Conservation (phyloP, 64 coral and sea anemone species). For the Acropora tenuis region DNA sequence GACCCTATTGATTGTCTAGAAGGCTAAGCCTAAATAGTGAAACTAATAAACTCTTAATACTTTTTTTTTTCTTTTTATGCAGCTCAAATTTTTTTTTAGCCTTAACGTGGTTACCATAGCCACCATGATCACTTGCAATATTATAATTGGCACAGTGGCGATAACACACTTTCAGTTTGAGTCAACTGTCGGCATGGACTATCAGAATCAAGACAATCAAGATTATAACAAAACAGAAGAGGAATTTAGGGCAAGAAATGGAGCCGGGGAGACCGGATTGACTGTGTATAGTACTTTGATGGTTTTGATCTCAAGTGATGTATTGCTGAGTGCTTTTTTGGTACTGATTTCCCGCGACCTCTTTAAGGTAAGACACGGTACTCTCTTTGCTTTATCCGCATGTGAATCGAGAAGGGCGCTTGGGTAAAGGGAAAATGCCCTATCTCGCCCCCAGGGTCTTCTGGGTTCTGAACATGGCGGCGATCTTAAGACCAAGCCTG, state of each 20-base stretch:
- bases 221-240: conserved; percentile 36
- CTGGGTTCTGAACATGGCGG: too few relatives aligned
- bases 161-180: conserved; percentile 46
- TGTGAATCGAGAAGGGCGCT: too few relatives aligned
- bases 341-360: conserved; percentile 12
- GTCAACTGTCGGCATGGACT: conserved; percentile 40
- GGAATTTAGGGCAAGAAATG: conserved; percentile 44
- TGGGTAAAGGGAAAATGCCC: too few relatives aligned
- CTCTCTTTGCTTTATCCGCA: neutral
- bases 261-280: neutral
- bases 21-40: too few relatives aligned
- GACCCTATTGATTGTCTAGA: too few relatives aligned
- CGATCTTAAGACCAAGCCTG: too few relatives aligned
- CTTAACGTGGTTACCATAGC: conserved; percentile 33
- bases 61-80: neutral
- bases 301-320: conserved; percentile 17
- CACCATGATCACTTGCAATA: conserved; percentile 19
- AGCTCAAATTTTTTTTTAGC: conserved; percentile 51
- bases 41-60: too few relatives aligned
- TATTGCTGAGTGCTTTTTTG: neutral
- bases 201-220: conserved; percentile 26
- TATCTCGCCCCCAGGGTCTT: too few relatives aligned
- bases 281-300: conserved; percentile 45
- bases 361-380: neutral
- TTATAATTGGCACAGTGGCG: conserved; percentile 12